phyloP scores from a whole-genome alignment of 2,113 vertebrate species.

The Ascaphus truei region DNA sequence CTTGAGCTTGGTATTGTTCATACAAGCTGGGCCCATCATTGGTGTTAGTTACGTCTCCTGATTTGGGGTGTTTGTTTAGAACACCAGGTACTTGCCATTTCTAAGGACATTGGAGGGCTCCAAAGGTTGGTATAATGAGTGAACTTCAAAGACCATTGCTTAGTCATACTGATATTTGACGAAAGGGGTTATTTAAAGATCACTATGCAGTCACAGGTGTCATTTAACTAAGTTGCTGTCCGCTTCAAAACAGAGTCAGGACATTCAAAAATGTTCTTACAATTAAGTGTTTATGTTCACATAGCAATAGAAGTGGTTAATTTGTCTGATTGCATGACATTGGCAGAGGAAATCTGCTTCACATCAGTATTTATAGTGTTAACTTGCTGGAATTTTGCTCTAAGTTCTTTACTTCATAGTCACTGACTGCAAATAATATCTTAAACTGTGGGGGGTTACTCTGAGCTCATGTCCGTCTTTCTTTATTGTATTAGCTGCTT shows the following conservation, averaged over 20 bases:
- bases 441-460: neutral
- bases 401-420: no score
- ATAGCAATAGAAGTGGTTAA: no score
- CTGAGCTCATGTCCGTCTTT: no score
- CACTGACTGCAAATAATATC: no score
- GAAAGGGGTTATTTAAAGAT: neutral
- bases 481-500: neutral
- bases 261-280: no score
- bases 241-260: no score
- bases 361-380: neutral
- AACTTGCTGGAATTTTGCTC: no score
- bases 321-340: neutral
- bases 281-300: no score
- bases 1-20: neutral
- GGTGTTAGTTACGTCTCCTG: neutral
- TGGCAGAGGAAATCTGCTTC: neutral
- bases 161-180: neutral
- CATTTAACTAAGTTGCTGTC: no score
- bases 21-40: neutral
- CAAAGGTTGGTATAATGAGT: neutral
- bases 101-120: neutral
- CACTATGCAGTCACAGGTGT: neutral
- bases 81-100: neutral
- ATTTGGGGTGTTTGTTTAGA: neutral
- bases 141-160: neutral